These are phyloP conservation scores for Megaceryle torquata DNA, from an alignment of 2,113 vertebrate genomes.

Conservation along the genomic window DNA sequence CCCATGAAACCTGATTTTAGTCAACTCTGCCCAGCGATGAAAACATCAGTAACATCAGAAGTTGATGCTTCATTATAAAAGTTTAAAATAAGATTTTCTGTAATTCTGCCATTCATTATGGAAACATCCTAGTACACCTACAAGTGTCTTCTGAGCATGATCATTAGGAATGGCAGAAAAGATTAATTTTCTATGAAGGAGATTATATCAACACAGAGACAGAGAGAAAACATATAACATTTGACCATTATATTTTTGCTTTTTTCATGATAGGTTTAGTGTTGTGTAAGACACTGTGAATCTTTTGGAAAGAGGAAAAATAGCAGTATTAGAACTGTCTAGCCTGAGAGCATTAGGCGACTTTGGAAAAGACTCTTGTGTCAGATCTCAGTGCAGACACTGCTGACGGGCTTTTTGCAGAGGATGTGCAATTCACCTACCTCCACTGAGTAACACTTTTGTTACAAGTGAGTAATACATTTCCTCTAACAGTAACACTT, in stretches of 20 bases:
- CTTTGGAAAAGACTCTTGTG: not conserved
- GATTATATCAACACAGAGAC: not conserved
- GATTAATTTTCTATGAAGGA: not conserved
- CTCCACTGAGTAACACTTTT: not conserved
- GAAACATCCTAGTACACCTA: not conserved
- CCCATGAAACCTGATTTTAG: not conserved
- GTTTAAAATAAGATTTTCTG: not conserved
- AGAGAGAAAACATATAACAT: not conserved
- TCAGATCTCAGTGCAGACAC: not conserved
- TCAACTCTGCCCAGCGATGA: not conserved
- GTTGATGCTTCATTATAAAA: not conserved
- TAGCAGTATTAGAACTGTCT: not conserved
- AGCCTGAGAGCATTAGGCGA: not conserved
- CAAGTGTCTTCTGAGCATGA: not conserved
- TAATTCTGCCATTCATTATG: not conserved
- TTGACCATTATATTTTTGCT: fast-evolving
- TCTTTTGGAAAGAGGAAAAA: not conserved
- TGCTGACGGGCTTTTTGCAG: not conserved
- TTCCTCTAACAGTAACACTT: constrained; percentile 32
- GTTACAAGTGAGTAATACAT: not conserved
- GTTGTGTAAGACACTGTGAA: not conserved
- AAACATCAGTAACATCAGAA: not conserved
- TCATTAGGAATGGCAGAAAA: not conserved
- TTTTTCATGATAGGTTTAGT: not conserved
- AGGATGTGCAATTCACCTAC: not conserved